Evolutionary conservation across 2,888 invertebrate genomes (phyloP).

Genomic region (Megaustenia siamemsis): DNA sequence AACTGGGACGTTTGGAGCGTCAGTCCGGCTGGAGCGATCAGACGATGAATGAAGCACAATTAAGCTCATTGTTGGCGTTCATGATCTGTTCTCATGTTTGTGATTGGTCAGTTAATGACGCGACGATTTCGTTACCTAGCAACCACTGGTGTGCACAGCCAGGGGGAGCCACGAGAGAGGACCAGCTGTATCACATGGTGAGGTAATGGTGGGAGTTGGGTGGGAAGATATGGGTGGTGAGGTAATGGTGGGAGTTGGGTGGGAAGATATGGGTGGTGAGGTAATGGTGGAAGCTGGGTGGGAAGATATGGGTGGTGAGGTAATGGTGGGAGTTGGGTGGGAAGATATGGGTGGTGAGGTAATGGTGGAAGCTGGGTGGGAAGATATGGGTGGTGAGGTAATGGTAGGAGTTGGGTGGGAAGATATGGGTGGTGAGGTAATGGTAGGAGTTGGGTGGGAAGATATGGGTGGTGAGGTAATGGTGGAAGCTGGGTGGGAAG

Average conservation of each 20-base stretch:
- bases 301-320: background rate
- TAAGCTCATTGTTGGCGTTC: background rate
- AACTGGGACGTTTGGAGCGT: background rate
- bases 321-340: no score
- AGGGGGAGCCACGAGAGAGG: background rate
- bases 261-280: background rate
- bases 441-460: no score
- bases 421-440: no score
- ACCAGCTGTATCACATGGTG: background rate
- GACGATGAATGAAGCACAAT: background rate
- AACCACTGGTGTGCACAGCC: background rate
- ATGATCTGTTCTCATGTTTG: background rate
- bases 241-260: background rate
- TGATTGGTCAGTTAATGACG: background rate
- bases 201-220: background rate
- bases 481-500: no score
- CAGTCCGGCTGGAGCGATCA: background rate
- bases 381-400: no score
- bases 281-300: background rate
- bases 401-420: no score
- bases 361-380: no score
- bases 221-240: background rate
- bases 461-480: no score
- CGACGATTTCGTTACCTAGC: slow-evolving; percentile 14
- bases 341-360: no score